Evolutionary conservation across 2,888 invertebrate genomes (phyloP).

Genomic region (Drosophila lutescens): DNA sequence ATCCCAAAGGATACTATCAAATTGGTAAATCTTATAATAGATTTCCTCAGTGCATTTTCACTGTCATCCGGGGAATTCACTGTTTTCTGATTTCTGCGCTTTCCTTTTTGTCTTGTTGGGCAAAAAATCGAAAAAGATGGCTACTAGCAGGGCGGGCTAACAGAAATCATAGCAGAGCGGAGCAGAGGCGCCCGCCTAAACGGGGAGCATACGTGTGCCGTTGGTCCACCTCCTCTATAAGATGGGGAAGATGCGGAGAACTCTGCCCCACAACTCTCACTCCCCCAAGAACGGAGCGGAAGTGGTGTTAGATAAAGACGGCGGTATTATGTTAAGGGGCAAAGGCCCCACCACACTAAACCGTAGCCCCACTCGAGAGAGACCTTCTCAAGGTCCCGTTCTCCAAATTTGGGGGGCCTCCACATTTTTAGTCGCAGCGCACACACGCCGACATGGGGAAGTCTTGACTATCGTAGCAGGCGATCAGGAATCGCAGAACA

Average conservation of each 20-base stretch:
- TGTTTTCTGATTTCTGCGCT: constrained; percentile 21
- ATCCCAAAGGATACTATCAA: no score
- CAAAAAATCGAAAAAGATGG: constrained; percentile 82
- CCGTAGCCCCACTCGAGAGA: constrained; percentile 7
- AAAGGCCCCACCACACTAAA: constrained; percentile 17
- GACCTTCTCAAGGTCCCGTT: constrained; percentile 66
- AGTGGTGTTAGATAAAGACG: constrained; percentile 32
- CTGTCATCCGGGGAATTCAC: constrained; percentile 4
- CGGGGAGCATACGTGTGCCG: constrained; percentile 47
- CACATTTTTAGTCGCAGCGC: constrained; percentile 62
- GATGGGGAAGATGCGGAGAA: constrained; percentile 24
- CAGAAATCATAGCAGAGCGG: constrained; percentile 73
- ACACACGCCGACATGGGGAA: constrained; percentile 84
- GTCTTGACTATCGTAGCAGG: constrained; percentile 82
- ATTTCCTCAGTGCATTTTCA: constrained; percentile 11
- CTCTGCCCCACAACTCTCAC: constrained; percentile 8
- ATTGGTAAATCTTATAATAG: no score
- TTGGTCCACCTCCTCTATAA: constrained; percentile 5
- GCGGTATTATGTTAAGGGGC: constrained; percentile 46
- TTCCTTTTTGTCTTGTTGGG: constrained; percentile 56
- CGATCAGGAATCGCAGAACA: constrained; percentile 59
- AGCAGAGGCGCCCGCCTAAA: constrained; percentile 14
- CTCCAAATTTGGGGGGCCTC: constrained; percentile 41
- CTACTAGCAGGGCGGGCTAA: constrained; percentile 81
- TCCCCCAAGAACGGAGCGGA: constrained; percentile 6